Conservation (phyloP, 2,888 invertebrate species). For the Ditula angustiorana region DNA sequence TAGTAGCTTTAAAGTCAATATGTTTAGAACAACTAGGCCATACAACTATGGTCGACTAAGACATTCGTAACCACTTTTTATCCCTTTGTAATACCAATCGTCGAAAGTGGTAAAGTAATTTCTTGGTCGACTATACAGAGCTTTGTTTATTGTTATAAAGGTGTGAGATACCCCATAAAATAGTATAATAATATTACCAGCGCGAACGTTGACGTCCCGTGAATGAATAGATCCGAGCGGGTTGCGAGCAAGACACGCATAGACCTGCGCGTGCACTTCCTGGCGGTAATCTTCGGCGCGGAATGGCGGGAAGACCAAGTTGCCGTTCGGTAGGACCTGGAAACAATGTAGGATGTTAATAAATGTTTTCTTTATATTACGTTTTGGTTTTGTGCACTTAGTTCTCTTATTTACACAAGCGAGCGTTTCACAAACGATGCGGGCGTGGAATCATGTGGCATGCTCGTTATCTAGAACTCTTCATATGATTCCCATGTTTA, state of each 20-base stretch:
- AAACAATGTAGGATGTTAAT: constrained; percentile 10
- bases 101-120: too few species aligned
- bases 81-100: too few species aligned
- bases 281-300: constrained; percentile 96
- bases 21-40: neutral
- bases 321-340: constrained; percentile 95
- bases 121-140: too few species aligned
- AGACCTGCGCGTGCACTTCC: constrained; percentile 97
- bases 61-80: too few species aligned
- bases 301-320: constrained; percentile 97
- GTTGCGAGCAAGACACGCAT: constrained; percentile 96
- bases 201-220: constrained; percentile 96
- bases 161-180: too few species aligned
- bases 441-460: neutral
- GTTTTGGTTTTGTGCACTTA: neutral
- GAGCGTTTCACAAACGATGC: neutral
- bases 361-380: too few species aligned
- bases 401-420: too few species aligned
- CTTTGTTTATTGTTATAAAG: too few species aligned
- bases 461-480: neutral
- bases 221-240: constrained; percentile 96
- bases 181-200: constrained; percentile 88
- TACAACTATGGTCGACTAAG: too few species aligned
- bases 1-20: neutral
- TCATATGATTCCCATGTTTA: neutral